Base-by-base conservation (phyloP, 2,888 invertebrate species). In the Arctia plantaginis region DNA sequence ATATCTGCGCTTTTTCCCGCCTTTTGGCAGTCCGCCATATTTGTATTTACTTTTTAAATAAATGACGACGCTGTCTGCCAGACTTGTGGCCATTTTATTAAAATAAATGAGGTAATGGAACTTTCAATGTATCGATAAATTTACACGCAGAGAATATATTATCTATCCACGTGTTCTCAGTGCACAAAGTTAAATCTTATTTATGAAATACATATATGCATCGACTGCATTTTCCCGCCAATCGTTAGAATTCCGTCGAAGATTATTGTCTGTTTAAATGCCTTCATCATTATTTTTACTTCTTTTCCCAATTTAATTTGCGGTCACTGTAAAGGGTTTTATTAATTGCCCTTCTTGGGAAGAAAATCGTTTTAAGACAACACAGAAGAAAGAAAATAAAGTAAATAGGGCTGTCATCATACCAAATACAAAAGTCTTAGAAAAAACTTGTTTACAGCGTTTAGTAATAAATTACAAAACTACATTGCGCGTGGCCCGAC, bases 21-120 rank as follows among this genome's bases (percentile, higher is more conserved):
- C 66, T 0, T 72, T 80, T 86, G 86, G 85, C 76, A 23, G 39
- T 15, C 67, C 1, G 86, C 85, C 85, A 86, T 86, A 62, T 80
- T 85, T 74, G 76, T 67, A 75, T 84, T 85, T 80, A 71, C 72
- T 76, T 78, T 79, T 83, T 72, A 77, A 74, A 73, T 68, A 71
- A 71, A 74, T 78, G 72, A 75, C 39, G 74, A 66, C 71, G n/a
- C 51, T n/a, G 64, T 33, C n/a, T 59, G 66, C 66, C 62, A 77
- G 74, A 76, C 75, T 67, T 18, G 27, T 20, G n/a, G 44, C 35
- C 66, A n/a, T 65, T 64, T 7, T 39, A 35, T 51, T 23, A 12
- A 30, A 20, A 66, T 73, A 67, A 70, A 71, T 70, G 20, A 15
- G n/a, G 13, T 69, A 62, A 64, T 51, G n/a, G 13, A 23, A 15